Conservation (phyloP, 1,140 invertebrate species). For the Drosophila grimshawi region DNA sequence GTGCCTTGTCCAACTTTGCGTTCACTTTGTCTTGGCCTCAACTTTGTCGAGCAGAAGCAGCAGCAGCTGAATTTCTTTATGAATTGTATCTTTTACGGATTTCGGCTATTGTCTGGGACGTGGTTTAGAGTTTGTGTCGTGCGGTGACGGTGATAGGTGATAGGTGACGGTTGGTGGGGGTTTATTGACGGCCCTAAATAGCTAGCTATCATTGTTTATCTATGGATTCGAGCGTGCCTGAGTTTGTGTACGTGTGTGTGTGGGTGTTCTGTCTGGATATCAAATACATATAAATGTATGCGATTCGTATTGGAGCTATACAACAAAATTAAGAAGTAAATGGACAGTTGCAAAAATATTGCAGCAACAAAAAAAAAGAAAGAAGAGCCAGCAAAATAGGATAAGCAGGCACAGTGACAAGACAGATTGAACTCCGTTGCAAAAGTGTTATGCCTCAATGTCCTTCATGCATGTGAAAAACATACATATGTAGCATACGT, state of each 20-base stretch:
- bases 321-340: constrained; percentile 49
- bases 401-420: constrained; percentile 61
- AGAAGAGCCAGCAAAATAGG: constrained; percentile 21
- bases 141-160: not conserved
- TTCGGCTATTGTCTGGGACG: constrained; percentile 22
- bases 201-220: constrained; percentile 73
- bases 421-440: constrained; percentile 67
- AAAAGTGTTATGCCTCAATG: constrained; percentile 68
- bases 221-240: constrained; percentile 14
- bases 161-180: not conserved
- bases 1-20: constrained; percentile 69
- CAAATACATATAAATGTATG: constrained; percentile 46
- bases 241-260: not conserved
- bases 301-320: constrained; percentile 15
- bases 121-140: not conserved
- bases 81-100: constrained; percentile 77
- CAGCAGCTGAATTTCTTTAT: constrained; percentile 56
- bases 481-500: not conserved
- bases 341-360: constrained; percentile 72
- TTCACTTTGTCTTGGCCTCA: constrained; percentile 39
- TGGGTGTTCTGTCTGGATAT: constrained; percentile 47
- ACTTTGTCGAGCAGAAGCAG: constrained; percentile 16
- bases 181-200: constrained; percentile 56
- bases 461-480: constrained; percentile 39
- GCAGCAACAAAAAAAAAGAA: constrained; percentile 39